A percentile compares a stretch with the other conserved stretches of the same genome.
Conservation (phyloP, 2,888 invertebrate species). For the Pyrocoelia pectoralis region DNA sequence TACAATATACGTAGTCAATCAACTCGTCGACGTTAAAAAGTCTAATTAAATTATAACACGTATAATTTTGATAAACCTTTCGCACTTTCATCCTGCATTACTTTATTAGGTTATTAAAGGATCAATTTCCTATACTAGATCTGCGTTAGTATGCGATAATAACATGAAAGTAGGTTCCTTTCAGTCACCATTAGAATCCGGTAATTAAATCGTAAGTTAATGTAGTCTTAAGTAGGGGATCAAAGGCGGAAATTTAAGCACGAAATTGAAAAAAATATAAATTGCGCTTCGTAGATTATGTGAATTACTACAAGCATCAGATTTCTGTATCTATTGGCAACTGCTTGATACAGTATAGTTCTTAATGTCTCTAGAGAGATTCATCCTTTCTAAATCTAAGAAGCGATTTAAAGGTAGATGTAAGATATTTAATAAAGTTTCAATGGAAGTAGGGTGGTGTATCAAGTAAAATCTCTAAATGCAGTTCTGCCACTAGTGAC, state of each 20-base stretch:
- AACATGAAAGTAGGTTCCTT: conserved; percentile 21
- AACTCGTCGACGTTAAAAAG: not conserved
- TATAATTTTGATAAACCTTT: conserved; percentile 15
- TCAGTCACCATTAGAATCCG: conserved; percentile 21
- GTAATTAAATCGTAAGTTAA: conserved; percentile 32
- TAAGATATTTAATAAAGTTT: too few species aligned
- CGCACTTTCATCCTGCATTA: conserved; percentile 18
- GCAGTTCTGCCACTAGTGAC: too few species aligned
- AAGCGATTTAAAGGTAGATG: too few species aligned
- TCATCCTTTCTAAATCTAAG: conserved; percentile 1
- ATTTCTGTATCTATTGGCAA: conserved; percentile 20
- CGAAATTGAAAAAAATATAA: conserved; percentile 15
- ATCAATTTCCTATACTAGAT: conserved; percentile 20
- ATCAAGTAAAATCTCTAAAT: too few species aligned
- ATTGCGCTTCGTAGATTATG: not conserved
- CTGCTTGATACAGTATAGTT: not conserved
- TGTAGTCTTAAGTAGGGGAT: conserved; percentile 30
- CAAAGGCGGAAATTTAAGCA: conserved; percentile 25
- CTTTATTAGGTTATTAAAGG: conserved; percentile 17
- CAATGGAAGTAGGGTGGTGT: too few species aligned
- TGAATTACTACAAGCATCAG: not conserved
- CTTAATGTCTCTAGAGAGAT: not conserved
- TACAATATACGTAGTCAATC: not conserved
- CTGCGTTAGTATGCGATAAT: conserved; percentile 19
- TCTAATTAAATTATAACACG: conserved; percentile 14